A percentile compares a stretch with the other conserved stretches of the same genome.
Evolutionary conservation across 2,888 invertebrate genomes (phyloP).

Genomic region (Lepidochrysops patricia): DNA sequence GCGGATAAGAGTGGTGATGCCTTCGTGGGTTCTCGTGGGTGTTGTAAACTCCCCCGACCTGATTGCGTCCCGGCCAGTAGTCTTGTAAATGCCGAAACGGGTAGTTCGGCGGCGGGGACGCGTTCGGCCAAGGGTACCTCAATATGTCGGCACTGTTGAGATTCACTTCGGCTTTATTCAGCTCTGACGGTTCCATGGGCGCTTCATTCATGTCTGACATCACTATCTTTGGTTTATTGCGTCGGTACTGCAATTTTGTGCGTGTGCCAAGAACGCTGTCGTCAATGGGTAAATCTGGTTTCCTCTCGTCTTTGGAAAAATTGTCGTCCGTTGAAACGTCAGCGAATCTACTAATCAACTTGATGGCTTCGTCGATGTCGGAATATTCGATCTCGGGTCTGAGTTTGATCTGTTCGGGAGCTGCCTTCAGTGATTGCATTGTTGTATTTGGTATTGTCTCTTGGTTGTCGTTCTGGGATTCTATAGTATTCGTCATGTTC

Average conservation of each 20-base stretch:
- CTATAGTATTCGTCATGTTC: slow-evolving; percentile 18
- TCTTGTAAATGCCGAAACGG: slow-evolving; percentile 65
- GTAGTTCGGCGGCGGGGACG: slow-evolving; percentile 53
- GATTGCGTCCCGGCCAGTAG: slow-evolving; percentile 59
- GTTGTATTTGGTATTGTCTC: slow-evolving; percentile 23
- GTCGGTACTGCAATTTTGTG: slow-evolving; percentile 60
- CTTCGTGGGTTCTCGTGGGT: slow-evolving; percentile 59
- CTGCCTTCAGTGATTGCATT: slow-evolving; percentile 38
- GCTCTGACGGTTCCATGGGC: slow-evolving; percentile 27
- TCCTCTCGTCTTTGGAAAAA: slow-evolving; percentile 56
- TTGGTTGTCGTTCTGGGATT: slow-evolving; percentile 27
- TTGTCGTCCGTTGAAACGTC: slow-evolving; percentile 68
- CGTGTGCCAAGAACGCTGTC: slow-evolving; percentile 60
- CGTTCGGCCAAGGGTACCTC: slow-evolving; percentile 60
- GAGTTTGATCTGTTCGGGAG: slow-evolving; percentile 49
- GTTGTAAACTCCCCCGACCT: slow-evolving; percentile 56
- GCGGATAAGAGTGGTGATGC: slow-evolving; percentile 63
- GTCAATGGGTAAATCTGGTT: slow-evolving; percentile 38
- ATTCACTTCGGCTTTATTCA: slow-evolving; percentile 26
- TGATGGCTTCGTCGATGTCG: slow-evolving; percentile 67
- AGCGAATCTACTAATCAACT: slow-evolving; percentile 65
- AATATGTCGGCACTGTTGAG: slow-evolving; percentile 46
- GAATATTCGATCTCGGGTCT: slow-evolving; percentile 66
- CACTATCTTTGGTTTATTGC: slow-evolving; percentile 45
- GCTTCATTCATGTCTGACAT: slow-evolving; percentile 32